These are phyloP conservation scores for Aspidiotus rigidus DNA, from an alignment of 2,888 invertebrate species.

Conservation along the genomic window DNA sequence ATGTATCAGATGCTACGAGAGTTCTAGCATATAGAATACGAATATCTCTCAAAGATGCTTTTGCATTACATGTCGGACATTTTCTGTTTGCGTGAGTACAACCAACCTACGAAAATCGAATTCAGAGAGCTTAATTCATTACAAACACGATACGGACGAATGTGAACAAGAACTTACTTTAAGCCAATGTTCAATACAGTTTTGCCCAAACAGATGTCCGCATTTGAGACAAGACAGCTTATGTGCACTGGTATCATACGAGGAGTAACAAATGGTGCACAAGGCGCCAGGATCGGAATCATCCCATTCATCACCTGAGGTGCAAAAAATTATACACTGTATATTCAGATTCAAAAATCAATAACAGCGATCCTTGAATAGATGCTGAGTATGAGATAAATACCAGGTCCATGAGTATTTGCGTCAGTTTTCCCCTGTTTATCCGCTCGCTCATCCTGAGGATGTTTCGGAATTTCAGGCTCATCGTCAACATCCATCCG, in stretches of 20 bases:
- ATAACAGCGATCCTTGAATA: no score
- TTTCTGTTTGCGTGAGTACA: conserved; percentile 47
- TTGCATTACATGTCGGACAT: conserved; percentile 83
- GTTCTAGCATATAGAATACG: conserved; percentile 70
- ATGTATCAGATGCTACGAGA: conserved; percentile 65
- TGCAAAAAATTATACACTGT: no score
- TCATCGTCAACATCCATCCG: no score
- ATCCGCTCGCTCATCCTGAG: no score
- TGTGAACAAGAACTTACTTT: conserved; percentile 43
- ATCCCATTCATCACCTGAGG: not conserved
- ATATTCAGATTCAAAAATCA: no score
- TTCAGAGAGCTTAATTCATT: conserved; percentile 2
- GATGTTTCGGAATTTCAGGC: no score
- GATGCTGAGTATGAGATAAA: no score
- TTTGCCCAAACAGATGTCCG: conserved; percentile 82
- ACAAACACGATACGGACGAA: not conserved
- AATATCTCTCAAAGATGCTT: conserved; percentile 58
- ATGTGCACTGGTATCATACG: conserved; percentile 80
- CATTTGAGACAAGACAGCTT: conserved; percentile 78
- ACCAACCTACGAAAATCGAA: conserved; percentile 34
- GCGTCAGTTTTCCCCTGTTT: no score
- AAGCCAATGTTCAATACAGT: conserved; percentile 71
- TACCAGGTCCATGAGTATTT: no score
- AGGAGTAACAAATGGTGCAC: conserved; percentile 82
- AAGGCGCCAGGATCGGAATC: conserved; percentile 55